Evolutionary conservation across 2,797 vertebrate species (phyloP).

Genomic region (Merluccius polli): DNA sequence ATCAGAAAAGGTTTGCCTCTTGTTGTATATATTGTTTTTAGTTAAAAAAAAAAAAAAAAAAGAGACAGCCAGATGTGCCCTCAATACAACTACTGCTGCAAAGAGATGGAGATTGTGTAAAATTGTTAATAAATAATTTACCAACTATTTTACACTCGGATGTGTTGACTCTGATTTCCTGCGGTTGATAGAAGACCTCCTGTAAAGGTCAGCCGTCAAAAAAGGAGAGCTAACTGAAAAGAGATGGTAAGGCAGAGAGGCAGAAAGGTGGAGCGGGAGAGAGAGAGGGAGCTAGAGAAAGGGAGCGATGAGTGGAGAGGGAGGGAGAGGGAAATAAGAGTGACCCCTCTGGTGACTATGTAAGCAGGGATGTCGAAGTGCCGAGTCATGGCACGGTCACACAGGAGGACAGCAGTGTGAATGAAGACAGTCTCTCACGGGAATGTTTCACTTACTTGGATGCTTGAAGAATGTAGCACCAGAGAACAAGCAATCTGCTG

Average conservation of each 20-base stretch:
- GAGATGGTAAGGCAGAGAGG: background rate
- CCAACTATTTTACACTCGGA: slow-evolving; percentile 49
- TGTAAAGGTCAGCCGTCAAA: background rate
- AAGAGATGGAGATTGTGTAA: slow-evolving; percentile 65
- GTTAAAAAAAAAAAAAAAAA: too few relatives aligned
- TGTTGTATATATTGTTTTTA: slow-evolving; percentile 59
- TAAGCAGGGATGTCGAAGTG: slow-evolving; percentile 21
- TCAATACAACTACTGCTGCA: slow-evolving; percentile 52
- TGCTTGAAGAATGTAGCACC: background rate
- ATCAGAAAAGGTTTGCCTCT: background rate
- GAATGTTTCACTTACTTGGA: slow-evolving; percentile 35
- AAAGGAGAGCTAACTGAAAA: background rate
- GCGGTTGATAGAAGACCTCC: background rate
- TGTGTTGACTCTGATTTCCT: slow-evolving; percentile 8
- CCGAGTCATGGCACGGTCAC: slow-evolving; percentile 25
- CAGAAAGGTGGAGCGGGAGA: background rate
- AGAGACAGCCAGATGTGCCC: slow-evolving; percentile 23
- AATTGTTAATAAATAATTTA: slow-evolving; percentile 81
- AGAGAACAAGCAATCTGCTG: slow-evolving; percentile 1
- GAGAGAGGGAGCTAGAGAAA: background rate
- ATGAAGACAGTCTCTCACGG: slow-evolving; percentile 10
- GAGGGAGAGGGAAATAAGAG: background rate
- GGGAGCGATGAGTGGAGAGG: background rate
- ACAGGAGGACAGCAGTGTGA: slow-evolving; percentile 8
- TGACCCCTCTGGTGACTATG: slow-evolving; percentile 23